Conservation (phyloP, 2,888 invertebrate species). For the Noctua janthe region DNA sequence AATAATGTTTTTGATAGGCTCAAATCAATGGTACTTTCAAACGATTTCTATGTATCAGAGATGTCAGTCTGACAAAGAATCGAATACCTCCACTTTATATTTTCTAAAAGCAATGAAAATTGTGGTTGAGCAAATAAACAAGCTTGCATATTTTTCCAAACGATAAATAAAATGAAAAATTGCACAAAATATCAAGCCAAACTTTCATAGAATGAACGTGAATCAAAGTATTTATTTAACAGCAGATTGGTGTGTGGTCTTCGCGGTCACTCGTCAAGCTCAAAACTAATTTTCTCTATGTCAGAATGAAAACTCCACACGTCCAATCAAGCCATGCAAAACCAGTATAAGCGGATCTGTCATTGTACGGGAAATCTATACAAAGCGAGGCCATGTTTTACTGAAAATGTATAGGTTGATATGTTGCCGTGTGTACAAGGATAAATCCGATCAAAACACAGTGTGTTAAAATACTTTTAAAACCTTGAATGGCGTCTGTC, state of each 20-base stretch:
- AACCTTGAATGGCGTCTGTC: slow-evolving; percentile 1
- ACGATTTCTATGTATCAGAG: neutral
- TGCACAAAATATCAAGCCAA: slow-evolving; percentile 12
- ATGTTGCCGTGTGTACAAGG: slow-evolving; percentile 46
- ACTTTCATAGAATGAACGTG: slow-evolving; percentile 29
- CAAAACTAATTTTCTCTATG: slow-evolving; percentile 87
- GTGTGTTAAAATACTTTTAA: neutral
- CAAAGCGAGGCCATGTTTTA: no score
- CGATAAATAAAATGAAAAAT: neutral
- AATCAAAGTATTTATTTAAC: slow-evolving; percentile 64
- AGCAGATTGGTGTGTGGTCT: slow-evolving; percentile 79
- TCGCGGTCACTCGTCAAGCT: slow-evolving; percentile 78
- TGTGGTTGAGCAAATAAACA: neutral
- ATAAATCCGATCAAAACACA: slow-evolving; percentile 71
- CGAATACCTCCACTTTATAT: neutral
- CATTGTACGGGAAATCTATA: no score
- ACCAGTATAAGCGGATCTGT: no score
- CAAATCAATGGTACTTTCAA: neutral
- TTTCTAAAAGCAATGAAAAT: neutral
- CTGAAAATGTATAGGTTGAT: no score
- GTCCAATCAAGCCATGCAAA: no score
- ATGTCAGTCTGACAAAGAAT: neutral
- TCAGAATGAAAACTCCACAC: slow-evolving; percentile 75
- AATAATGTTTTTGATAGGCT: neutral
- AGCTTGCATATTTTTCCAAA: neutral